These are phyloP conservation scores for Halcyon senegalensis DNA, from an alignment of 2,113 vertebrate species.

Conservation along the genomic window DNA sequence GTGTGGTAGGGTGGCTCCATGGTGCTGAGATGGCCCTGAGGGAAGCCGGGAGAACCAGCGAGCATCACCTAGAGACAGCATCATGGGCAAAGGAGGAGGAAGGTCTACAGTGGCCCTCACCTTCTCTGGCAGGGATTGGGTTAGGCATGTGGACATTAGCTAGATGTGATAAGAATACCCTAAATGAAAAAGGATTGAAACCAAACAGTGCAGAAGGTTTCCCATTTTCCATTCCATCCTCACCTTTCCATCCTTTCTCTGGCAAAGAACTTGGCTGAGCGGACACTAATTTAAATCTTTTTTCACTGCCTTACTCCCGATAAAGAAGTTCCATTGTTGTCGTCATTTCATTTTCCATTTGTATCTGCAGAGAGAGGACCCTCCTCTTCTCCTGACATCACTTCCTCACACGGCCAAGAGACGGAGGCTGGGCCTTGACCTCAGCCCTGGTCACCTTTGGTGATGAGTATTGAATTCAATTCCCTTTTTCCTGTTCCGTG, in stretches of 20 bases:
- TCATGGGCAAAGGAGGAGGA: fast-evolving
- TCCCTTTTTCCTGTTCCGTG: not conserved
- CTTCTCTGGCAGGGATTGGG: not conserved
- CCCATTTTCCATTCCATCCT: fast-evolving
- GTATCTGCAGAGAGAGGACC: fast-evolving
- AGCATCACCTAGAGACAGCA: fast-evolving
- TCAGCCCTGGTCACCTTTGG: not conserved
- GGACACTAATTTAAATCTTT: fast-evolving
- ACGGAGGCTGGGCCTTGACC: not conserved
- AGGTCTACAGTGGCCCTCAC: not conserved
- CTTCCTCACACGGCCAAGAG: not conserved
- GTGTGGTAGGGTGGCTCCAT: not conserved
- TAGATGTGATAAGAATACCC: fast-evolving
- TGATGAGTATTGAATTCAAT: not conserved
- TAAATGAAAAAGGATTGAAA: not conserved
- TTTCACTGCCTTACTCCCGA: not conserved
- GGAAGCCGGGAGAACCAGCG: fast-evolving
- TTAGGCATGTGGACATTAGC: not conserved
- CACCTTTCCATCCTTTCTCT: fast-evolving
- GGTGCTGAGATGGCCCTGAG: not conserved
- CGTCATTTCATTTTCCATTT: not conserved
- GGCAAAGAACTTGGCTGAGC: not conserved
- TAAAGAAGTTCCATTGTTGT: fast-evolving
- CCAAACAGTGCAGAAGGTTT: fast-evolving
- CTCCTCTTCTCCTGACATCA: not conserved